These are phyloP conservation scores for Canis aureus DNA, from an alignment of 2,113 vertebrate species.

Conservation along the genomic window DNA sequence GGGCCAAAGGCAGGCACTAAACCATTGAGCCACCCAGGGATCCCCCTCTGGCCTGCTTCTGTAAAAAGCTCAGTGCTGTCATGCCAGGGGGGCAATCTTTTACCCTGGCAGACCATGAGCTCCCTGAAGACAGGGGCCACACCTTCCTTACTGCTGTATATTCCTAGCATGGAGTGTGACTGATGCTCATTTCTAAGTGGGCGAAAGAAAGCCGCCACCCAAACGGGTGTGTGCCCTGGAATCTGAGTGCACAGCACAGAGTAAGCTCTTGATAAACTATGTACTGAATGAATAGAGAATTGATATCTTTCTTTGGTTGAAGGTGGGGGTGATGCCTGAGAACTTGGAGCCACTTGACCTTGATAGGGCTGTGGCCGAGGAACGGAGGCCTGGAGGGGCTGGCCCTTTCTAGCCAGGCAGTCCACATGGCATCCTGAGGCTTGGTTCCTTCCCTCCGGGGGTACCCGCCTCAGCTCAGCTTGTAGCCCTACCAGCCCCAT, in stretches of 20 bases:
- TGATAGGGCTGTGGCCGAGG: neutral
- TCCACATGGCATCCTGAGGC: neutral
- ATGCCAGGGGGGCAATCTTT: neutral
- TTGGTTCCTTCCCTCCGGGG: too few species aligned
- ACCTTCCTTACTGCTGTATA: neutral
- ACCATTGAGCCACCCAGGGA: too few species aligned
- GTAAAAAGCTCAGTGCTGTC: neutral
- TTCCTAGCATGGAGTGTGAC: neutral
- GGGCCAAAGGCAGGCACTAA: too few species aligned
- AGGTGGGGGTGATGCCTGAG: constrained; percentile 5
- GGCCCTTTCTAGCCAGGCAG: neutral
- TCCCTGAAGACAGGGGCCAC: neutral
- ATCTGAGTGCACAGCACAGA: neutral
- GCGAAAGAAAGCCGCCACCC: neutral
- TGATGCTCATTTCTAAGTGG: neutral
- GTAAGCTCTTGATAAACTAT: neutral
- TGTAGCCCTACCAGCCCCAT: neutral
- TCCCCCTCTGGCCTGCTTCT: neutral
- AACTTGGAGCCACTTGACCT: neutral
- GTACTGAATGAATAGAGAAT: constrained; percentile 1
- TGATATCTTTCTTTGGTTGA: neutral
- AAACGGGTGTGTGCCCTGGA: neutral
- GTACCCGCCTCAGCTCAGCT: neutral
- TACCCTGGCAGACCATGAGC: accelerated
- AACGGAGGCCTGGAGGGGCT: neutral